Evolutionary conservation across 2,888 invertebrate genomes (phyloP).

Genomic region (Troglohyphantes excavatus): DNA sequence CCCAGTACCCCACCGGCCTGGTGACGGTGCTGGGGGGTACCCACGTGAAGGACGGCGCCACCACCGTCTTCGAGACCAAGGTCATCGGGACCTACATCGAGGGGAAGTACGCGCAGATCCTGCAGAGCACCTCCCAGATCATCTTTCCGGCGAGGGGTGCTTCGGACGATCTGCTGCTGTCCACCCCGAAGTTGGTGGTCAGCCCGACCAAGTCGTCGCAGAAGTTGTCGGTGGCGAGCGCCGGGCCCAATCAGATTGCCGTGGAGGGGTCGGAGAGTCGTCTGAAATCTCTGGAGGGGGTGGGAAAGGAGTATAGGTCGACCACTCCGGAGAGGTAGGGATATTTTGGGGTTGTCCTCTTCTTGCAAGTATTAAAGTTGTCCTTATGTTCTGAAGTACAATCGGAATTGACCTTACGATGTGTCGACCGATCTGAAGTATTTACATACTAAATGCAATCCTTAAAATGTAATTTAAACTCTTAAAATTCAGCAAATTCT

Average conservation of each 20-base stretch:
- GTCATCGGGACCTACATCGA: slow-evolving; percentile 92
- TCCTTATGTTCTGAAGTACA: too few relatives aligned
- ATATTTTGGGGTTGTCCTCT: too few relatives aligned
- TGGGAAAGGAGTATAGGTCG: slow-evolving; percentile 51
- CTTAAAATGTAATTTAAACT: too few relatives aligned
- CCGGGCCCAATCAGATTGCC: slow-evolving; percentile 7
- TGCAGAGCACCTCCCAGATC: slow-evolving; percentile 89
- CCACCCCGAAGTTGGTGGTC: slow-evolving; percentile 36
- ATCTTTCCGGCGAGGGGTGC: slow-evolving; percentile 57
- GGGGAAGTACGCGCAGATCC: slow-evolving; percentile 91
- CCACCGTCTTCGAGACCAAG: slow-evolving; percentile 92
- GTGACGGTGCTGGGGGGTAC: slow-evolving; percentile 93
- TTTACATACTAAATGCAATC: too few relatives aligned
- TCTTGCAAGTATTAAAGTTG: too few relatives aligned
- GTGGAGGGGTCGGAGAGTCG: slow-evolving; percentile 24
- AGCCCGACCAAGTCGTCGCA: slow-evolving; percentile 58
- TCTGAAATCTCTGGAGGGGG: slow-evolving; percentile 7
- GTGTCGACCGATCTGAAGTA: too few relatives aligned
- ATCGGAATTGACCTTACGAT: too few relatives aligned
- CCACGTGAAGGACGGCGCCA: slow-evolving; percentile 90
- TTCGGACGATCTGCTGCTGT: slow-evolving; percentile 39
- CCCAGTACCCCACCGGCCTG: slow-evolving; percentile 87
- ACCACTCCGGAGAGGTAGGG: slow-evolving; percentile 61
- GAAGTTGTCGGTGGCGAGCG: neutral
- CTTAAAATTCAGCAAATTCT: too few relatives aligned